Base-by-base conservation (phyloP, 92 coral and sea anemone genomes). In the Phenganax stokvisi region DNA sequence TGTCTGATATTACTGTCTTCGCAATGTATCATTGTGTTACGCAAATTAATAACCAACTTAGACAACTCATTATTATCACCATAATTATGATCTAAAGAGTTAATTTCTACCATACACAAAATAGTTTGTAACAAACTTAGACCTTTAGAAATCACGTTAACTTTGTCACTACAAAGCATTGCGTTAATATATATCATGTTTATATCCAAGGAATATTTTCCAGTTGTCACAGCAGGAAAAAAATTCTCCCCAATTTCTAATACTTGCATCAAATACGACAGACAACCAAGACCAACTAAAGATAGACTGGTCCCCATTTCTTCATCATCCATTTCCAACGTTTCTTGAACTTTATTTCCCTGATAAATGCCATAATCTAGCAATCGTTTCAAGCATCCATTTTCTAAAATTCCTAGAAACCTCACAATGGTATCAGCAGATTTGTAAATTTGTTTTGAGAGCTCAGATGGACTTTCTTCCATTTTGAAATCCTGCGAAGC, bases 371-470 rank as follows among this genome's bases (percentile, higher is more conserved):
- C 83, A 65, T 63, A 79, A 25, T 79, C 83, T 8, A 64, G 65
- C 83, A 79, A 79, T 16, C 55, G 59, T 27, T 79, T 79, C 12
- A 79, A 62, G 20, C 62, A 61, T 63, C 69, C 69, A 63, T 69
- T 29, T 79, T 79, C 83, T 44, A 79, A 61, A 27, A 13, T 29
- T 6, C 73, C 83, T 8, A 79, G 83, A 52, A 63, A 64, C 12
- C 31, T n/a, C 12, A 79, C 17, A n/a, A 79, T 54, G 55, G 83
- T 79, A 2, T n/a, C 57, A 8, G 83, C 72, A 29, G 65, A 51
- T 65, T 51, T 47, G 2, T 37, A 7, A 63, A 57, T 59, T 47
- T 29, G 58, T 12, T 47, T 28, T 1, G 60, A 12, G 9, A 29
- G 28, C 37, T 44, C 71, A 10, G 56, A 30, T 0, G 15, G n/a